Conservation (phyloP, 2,113 vertebrate genomes). For the Acrocephalus arundinaceus region DNA sequence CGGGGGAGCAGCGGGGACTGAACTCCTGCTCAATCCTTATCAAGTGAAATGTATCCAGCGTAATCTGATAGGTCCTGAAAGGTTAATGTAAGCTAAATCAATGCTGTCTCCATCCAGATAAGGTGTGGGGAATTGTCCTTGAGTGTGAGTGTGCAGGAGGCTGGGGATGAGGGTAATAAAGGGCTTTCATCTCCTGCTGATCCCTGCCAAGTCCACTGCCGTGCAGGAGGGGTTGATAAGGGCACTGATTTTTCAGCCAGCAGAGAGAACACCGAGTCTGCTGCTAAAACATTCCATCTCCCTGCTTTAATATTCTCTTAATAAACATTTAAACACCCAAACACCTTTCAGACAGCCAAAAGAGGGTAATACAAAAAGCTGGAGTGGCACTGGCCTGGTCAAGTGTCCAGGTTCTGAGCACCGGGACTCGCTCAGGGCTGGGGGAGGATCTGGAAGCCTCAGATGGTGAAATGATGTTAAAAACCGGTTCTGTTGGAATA, state of each 20-base stretch:
- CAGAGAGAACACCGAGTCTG: not conserved
- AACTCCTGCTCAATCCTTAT: conserved; percentile 44
- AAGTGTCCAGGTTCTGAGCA: not conserved
- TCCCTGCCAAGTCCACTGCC: conserved; percentile 15
- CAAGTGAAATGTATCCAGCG: conserved; percentile 48
- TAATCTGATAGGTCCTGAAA: conserved; percentile 62
- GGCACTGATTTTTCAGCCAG: conserved; percentile 43
- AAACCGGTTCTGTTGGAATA: not conserved
- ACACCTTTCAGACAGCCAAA: not conserved
- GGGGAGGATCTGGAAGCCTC: not conserved
- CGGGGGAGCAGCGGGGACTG: not conserved
- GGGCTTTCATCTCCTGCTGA: conserved; percentile 16
- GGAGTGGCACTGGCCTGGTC: not conserved
- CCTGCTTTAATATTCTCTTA: not conserved
- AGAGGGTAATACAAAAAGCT: not conserved
- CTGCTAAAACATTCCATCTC: not conserved
- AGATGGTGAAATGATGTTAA: fast-evolving
- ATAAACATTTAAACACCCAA: not conserved
- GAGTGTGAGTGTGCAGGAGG: conserved; percentile 5
- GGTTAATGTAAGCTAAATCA: conserved; percentile 71
- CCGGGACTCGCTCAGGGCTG: fast-evolving
- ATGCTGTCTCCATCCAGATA: conserved; percentile 40
- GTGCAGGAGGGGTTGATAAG: conserved; percentile 14
- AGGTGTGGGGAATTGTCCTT: conserved; percentile 59
- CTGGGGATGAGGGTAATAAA: conserved; percentile 43